These are phyloP conservation scores for Acronicta aceris DNA, from an alignment of 2,888 invertebrate genomes.

Conservation along the genomic window DNA sequence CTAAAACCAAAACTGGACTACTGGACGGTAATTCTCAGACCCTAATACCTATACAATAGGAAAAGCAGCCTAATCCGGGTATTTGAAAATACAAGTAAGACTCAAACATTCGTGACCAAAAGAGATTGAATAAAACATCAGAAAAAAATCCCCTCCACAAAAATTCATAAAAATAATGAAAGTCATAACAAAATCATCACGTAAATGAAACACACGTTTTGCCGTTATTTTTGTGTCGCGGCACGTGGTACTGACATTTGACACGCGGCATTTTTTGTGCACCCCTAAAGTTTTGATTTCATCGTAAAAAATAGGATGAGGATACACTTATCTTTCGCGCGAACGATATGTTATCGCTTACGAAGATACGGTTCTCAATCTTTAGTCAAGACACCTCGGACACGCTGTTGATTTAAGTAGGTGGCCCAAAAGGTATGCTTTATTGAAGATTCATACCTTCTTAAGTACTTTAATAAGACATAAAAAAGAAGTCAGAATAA, in stretches of 20 bases:
- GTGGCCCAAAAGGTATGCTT: too few species aligned
- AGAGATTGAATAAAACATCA: constrained; percentile 22
- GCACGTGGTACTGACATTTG: constrained; percentile 62
- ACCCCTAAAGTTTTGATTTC: constrained; percentile 75
- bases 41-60: too few species aligned
- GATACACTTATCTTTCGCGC: constrained; percentile 85
- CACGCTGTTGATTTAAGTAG: too few species aligned
- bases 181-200: constrained; percentile 88
- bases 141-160: constrained; percentile 38
- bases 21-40: too few species aligned
- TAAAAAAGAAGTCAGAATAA: too few species aligned
- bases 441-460: too few species aligned
- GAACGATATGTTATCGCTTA: constrained; percentile 82
- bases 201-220: constrained; percentile 85
- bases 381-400: neutral
- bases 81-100: neutral
- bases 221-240: constrained; percentile 70
- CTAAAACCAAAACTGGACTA: too few species aligned
- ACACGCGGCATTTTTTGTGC: constrained; percentile 66
- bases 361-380: constrained; percentile 65
- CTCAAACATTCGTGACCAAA: constrained; percentile 13
- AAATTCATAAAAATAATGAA: constrained; percentile 76
- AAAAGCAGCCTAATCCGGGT: too few species aligned
- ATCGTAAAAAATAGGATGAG: constrained; percentile 63
- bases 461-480: too few species aligned